These are phyloP conservation scores for Callorhinus ursinus DNA, from an alignment of 2,113 vertebrate species.

Conservation along the genomic window DNA sequence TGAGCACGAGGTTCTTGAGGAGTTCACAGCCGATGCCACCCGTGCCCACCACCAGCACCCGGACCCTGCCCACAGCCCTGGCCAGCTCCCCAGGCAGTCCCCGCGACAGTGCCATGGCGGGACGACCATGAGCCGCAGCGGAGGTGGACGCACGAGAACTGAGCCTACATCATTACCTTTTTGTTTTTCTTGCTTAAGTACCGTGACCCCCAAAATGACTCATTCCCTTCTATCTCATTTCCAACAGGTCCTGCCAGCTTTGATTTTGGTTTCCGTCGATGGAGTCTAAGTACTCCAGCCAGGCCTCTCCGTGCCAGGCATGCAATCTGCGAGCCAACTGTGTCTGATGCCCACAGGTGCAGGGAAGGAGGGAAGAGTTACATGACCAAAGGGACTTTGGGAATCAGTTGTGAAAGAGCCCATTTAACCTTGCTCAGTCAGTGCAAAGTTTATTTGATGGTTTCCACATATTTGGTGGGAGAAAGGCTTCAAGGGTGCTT, in stretches of 20 bases:
- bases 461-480: background rate
- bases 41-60: conserved; percentile 94
- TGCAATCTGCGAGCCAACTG: no score
- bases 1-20: conserved; percentile 96
- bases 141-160: conserved; percentile 61
- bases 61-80: conserved; percentile 89
- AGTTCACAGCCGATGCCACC: conserved; percentile 97
- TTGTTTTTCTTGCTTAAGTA: background rate
- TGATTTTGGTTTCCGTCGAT: background rate
- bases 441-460: background rate
- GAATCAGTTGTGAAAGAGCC: background rate
- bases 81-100: conserved; percentile 92
- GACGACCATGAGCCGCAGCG: conserved; percentile 63
- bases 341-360: rapidly evolving
- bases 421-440: background rate
- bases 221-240: background rate
- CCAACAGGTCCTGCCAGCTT: background rate
- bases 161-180: background rate
- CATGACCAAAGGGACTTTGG: background rate
- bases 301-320: background rate
- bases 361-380: background rate
- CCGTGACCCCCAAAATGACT: background rate
- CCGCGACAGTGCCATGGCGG: conserved; percentile 89
- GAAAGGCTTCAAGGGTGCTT: background rate
- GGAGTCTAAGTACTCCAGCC: background rate